Evolutionary conservation across 2,113 vertebrate genomes (phyloP), one percentile per base, ranked within the genome.

Genomic region (Cololabis saira): DNA sequence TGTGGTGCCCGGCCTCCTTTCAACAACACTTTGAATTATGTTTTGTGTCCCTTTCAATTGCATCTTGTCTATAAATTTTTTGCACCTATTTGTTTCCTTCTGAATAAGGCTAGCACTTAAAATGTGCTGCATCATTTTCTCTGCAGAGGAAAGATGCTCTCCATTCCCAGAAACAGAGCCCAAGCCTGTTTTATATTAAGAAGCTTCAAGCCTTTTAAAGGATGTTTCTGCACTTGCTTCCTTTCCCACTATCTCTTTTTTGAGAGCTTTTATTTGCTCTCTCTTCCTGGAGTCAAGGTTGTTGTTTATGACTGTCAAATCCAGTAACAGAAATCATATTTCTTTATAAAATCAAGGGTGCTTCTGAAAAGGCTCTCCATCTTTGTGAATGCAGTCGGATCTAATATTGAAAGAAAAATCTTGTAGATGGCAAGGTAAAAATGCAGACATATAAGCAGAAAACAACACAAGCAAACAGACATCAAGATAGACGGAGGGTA

Each of bases 1-100:
- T 76, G 74, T 74, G 67, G 66, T 81, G 41, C 73, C 3, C 37
- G 67, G 72, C 77, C 74, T 71, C 73, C 40, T 57, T 76, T 78
- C 73, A 82, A 71, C 54, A 84, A 59, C 73, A 72, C 67, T 73
- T 83, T 61, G 50, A 78, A 71, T 78, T 59, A 58, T 51, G 41
- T 67, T 61, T 49, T 47, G 48, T 37, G 12, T 48, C 45, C 68
- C 15, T 67, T 70, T 76, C 67, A 27, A 18, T 61, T 68, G 44
- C 10, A 27, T 57, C 24, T 5, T 14, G 14, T 21, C 43, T 48
- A 42, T 40, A 16, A 45, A 22, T 63, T 49, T 70, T n/a, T 83
- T 12, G 48, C 47, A 22, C 50, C 16, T 3, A 4, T 47, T 16
- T 44, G 41, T 75, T 51, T 66, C 22, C 8, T 63, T 58, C 16